Base-by-base conservation (phyloP, 1,140 invertebrate species). In the Drosophila repleta region DNA sequence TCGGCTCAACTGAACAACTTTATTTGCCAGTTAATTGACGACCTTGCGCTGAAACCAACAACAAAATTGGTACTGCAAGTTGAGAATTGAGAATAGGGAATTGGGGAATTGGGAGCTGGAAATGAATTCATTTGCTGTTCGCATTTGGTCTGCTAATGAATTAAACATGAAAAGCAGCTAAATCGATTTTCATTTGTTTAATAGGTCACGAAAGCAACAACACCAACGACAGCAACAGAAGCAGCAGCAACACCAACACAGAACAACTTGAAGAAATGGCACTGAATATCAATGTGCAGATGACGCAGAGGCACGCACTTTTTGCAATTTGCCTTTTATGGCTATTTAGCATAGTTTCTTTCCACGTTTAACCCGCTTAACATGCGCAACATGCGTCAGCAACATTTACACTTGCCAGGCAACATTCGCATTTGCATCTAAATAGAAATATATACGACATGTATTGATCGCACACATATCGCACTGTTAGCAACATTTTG, bases 111-210 rank as follows among this genome's bases (percentile, higher is more conserved):
- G 29, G 43, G 24, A 51, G 35, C 46, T 46, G 32, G 24, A 62
- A 65, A 64, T 24, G 8, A 57, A 56, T 70, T 39, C 51, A 49
- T 24, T 57, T 56, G 35, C 11, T 32, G 49, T 55, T 32, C 41
- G 32, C 51, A 20, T 55, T 62, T 62, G 17, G 62, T 11, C 15
- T 43, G 53, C 53, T 71, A 65, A 65, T 71, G 68, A 71, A 71
- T 71, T 65, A 71, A 66, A 65, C 62, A 65, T 65, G 62, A 71
- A 71, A 71, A 65, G 37, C 46, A n/a, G 39, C 62, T 45, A 66
- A 71, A 71, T 71, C 68, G 62, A 71, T 71, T 65, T 71, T 65
- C 37, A 71, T 71, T 65, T 64, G 11, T 64, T 70, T 64, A 64
- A 64, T 70, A 49, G 67, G 67, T 70, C 67, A 70, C 60, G 53